Percentiles rank a stretch among this genome's conserved stretches.
These are phyloP conservation scores for Lithophane socia DNA, from an alignment of 2,888 invertebrate genomes.

Conservation along the genomic window DNA sequence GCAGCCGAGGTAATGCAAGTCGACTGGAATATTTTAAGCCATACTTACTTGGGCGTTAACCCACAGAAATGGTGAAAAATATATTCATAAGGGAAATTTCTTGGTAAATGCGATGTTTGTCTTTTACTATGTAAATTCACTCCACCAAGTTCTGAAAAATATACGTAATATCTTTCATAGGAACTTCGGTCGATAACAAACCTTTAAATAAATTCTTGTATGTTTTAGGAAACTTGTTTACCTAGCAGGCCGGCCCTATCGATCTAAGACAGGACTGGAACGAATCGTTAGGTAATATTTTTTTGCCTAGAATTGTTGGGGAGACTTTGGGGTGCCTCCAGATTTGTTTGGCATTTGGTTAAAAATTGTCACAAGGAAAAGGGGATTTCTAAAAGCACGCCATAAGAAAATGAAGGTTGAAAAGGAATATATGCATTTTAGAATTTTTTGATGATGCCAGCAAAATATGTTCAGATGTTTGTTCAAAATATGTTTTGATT, in stretches of 20 bases:
- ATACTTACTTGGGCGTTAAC: constrained; percentile 37
- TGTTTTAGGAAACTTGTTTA: constrained; percentile 42
- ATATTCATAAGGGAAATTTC: constrained; percentile 39
- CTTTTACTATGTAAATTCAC: constrained; percentile 33
- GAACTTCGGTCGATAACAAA: constrained; percentile 30
- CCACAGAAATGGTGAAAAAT: constrained; percentile 38
- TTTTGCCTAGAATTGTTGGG: too few relatives aligned
- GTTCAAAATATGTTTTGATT: not conserved
- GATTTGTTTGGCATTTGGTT: not conserved
- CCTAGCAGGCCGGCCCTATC: constrained; percentile 22
- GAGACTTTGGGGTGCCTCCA: not conserved
- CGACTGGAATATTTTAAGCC: constrained; percentile 64
- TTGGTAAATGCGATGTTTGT: constrained; percentile 35
- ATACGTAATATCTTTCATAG: constrained; percentile 23
- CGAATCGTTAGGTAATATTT: constrained; percentile 12
- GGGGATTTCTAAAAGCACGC: not conserved
- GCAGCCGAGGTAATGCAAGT: constrained; percentile 64
- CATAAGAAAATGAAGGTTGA: not conserved
- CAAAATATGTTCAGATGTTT: not conserved
- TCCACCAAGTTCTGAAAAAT: constrained; percentile 21
- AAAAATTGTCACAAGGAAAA: not conserved
- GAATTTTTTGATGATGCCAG: not conserved
- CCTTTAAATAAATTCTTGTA: constrained; percentile 34
- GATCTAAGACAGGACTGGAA: constrained; percentile 36
- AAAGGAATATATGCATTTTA: not conserved